Evolutionary conservation across 35 echinoderm and acorn worm genomes (phyloP), one percentile per base, ranked within the genome.

Genomic region (Stichopus chloronotus): DNA sequence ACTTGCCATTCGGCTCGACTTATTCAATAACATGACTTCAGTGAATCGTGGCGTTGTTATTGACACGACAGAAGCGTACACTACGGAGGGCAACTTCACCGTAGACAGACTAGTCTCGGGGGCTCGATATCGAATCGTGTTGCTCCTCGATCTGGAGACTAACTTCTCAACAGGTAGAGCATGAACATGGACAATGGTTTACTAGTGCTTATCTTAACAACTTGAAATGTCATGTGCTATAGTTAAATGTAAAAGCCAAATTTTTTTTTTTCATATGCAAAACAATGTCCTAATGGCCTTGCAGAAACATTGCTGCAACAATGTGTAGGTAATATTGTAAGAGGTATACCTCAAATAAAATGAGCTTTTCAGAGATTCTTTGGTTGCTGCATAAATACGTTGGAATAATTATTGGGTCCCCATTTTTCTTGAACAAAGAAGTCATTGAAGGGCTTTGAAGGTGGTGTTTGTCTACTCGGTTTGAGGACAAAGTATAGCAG

Each of bases 101-200:
- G 3, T 85, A 7, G 1, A 85, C 55, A 5, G n/a, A 23, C 19
- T 85, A 53, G 13, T 23, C 5, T 85, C 82, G 0, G 82, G 82
- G 0, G 82, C 55, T 22, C 54, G 14, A 3, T 85, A 85, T 9
- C 54, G 8, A 5, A 21, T 85, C 55, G 7, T 12, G 10, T 8
- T 85, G 5, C 4, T 20, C 5, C 9, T 6, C n/a, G 57, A 4
- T n/a, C 24, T 21, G n/a, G 25, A 58, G 0, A 85, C 22, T 85
- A 8, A 85, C 17, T 85, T 85, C 21, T 7, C 57, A 16, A 85
- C 82, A 85, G 82, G 82, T 85, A 20, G 56, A 56, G 10, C 17
- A 55, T 21, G 52, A 25, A 12, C 6, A 25, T 14, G 17, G 11
- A 13, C 6, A 0, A 25, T 1, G 9, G 52, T 23, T 23, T 21